These are phyloP conservation scores for Styela plicata DNA, from an alignment of 23 tunicate genomes.

Conservation along the genomic window DNA sequence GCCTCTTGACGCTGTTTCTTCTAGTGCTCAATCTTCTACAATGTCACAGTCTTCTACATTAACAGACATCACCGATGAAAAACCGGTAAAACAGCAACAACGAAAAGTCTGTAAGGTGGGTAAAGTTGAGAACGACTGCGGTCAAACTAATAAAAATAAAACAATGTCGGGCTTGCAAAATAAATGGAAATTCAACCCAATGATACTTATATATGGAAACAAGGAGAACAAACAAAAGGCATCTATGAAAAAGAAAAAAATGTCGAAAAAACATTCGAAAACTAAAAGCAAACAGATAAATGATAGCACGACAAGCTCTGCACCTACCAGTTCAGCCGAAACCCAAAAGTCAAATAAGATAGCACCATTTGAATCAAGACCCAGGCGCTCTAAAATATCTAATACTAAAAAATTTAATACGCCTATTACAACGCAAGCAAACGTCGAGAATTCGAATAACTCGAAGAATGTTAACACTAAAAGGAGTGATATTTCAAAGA, in stretches of 20 bases:
- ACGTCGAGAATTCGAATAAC: background rate
- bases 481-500: background rate
- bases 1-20: background rate
- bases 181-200: conserved; percentile 11
- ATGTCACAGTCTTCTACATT: too few relatives aligned
- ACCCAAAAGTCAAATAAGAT: background rate
- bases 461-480: background rate
- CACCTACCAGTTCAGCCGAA: conserved; percentile 2
- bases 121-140: too few relatives aligned
- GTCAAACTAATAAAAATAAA: background rate
- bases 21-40: background rate
- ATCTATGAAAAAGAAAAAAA: conserved; percentile 15
- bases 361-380: background rate
- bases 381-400: background rate
- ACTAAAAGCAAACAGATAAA: too few relatives aligned
- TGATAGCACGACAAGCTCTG: conserved; percentile 1
- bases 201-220: conserved; percentile 12
- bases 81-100: too few relatives aligned
- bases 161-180: background rate
- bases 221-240: conserved; percentile 29
- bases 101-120: too few relatives aligned
- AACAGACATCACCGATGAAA: too few relatives aligned
- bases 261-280: background rate
- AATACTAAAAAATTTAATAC: background rate
- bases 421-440: background rate